Percentiles rank a stretch among this genome's conserved stretches.
These are phyloP conservation scores for Phoxinus dragarum DNA, from an alignment of 2,797 vertebrate species.

Conservation along the genomic window DNA sequence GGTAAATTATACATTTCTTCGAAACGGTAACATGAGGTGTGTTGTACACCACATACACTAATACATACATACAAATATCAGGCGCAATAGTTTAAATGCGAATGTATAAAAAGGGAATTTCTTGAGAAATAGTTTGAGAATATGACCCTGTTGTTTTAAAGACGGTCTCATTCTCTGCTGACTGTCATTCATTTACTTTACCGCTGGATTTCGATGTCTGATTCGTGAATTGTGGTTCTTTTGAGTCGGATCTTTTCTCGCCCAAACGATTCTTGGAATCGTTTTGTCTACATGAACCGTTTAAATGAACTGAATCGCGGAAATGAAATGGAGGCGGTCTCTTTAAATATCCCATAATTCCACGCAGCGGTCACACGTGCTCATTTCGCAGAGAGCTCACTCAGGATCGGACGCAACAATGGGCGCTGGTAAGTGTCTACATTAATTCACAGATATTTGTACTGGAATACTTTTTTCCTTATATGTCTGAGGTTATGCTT, in stretches of 20 bases:
- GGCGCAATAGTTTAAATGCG: neutral
- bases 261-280: neutral
- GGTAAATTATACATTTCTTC: neutral
- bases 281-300: neutral
- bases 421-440: neutral
- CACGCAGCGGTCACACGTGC: neutral
- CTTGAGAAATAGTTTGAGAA: neutral
- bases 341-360: slow-evolving; percentile 49
- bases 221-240: neutral
- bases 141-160: neutral
- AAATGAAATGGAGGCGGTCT: neutral
- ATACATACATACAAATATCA: neutral
- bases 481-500: neutral
- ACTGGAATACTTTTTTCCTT: too few relatives aligned
- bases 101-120: neutral
- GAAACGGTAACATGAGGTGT: neutral
- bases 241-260: neutral
- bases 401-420: neutral
- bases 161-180: neutral
- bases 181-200: neutral
- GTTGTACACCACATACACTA: neutral
- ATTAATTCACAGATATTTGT: neutral
- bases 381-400: neutral
- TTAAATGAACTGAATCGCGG: neutral
- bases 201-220: neutral